Conservation (phyloP, 2,797 vertebrate genomes). For the Galago senegalensis region DNA sequence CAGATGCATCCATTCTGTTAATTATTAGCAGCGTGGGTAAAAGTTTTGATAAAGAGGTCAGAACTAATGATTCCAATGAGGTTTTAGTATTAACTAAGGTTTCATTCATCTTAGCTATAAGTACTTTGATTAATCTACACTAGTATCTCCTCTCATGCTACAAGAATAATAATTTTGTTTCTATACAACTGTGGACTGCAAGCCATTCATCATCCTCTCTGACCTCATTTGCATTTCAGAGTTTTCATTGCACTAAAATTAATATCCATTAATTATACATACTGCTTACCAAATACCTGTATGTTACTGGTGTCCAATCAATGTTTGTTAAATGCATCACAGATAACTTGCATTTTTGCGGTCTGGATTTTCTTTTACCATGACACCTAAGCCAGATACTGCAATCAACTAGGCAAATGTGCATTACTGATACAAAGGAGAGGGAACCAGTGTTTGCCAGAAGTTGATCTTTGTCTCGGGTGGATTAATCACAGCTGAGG, state of each 20-base stretch:
- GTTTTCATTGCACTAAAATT: slow-evolving; percentile 13
- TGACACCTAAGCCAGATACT: background rate
- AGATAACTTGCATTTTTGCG: background rate
- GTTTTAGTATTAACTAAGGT: slow-evolving; percentile 64
- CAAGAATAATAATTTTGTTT: slow-evolving; percentile 55
- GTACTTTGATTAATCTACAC: slow-evolving; percentile 68
- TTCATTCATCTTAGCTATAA: slow-evolving; percentile 73
- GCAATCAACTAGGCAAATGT: background rate
- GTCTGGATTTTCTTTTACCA: background rate
- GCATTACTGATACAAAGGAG: slow-evolving; percentile 37
- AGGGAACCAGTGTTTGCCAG: slow-evolving; percentile 73
- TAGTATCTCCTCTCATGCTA: slow-evolving; percentile 54
- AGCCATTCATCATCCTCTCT: slow-evolving; percentile 52
- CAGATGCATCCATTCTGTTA: slow-evolving; percentile 67
- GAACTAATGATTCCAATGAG: slow-evolving; percentile 71
- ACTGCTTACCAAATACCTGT: background rate
- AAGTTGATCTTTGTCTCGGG: slow-evolving; percentile 85
- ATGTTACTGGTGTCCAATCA: background rate
- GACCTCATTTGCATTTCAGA: slow-evolving; percentile 40
- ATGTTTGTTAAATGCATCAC: background rate
- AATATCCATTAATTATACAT: background rate
- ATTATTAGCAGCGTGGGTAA: slow-evolving; percentile 68
- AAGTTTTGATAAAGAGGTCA: slow-evolving; percentile 79
- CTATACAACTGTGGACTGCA: slow-evolving; percentile 28
- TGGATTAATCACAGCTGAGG: slow-evolving; percentile 83